A percentile compares a stretch with the other conserved stretches of the same genome.
Evolutionary conservation across 1,140 invertebrate species (phyloP).

Genomic region (Chlorops oryzae): DNA sequence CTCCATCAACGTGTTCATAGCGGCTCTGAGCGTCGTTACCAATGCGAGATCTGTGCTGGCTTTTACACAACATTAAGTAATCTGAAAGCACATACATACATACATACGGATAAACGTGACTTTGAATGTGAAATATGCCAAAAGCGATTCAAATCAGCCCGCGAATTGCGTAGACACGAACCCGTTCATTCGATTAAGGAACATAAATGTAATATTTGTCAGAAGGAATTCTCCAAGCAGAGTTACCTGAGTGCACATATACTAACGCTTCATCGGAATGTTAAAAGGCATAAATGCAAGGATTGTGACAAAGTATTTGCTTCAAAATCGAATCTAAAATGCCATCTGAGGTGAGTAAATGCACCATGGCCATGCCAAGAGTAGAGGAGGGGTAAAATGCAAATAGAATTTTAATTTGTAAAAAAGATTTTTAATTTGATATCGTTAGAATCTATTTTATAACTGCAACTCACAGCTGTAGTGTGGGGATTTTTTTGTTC

Average conservation of each 20-base stretch:
- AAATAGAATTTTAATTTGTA: no score
- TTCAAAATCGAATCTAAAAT: constrained; percentile 17
- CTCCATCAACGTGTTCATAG: constrained; percentile 74
- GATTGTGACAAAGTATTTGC: constrained; percentile 19
- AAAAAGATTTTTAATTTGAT: no score
- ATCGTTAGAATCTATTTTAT: no score
- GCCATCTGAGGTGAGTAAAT: constrained; percentile 18
- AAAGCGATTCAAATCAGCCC: constrained; percentile 12
- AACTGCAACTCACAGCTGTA: no score
- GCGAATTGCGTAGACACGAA: constrained; percentile 14
- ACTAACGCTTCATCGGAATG: constrained; percentile 10
- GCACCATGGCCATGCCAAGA: no score
- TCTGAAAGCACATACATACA: constrained; percentile 51
- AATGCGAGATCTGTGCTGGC: constrained; percentile 59
- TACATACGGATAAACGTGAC: constrained; percentile 50
- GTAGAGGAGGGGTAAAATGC: no score
- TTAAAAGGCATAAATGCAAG: constrained; percentile 15
- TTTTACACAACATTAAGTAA: constrained; percentile 52
- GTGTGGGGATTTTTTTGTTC: no score
- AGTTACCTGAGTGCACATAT: constrained; percentile 18
- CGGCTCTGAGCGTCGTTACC: constrained; percentile 45
- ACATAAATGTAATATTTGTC: constrained; percentile 15
- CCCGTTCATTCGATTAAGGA: constrained; percentile 9
- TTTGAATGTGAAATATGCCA: constrained; percentile 12
- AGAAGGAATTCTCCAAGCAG: constrained; percentile 15